Percentiles rank a stretch among this genome's conserved stretches.
Evolutionary conservation across 2,888 invertebrate species (phyloP).

Genomic region (Drosophila paranaensis): DNA sequence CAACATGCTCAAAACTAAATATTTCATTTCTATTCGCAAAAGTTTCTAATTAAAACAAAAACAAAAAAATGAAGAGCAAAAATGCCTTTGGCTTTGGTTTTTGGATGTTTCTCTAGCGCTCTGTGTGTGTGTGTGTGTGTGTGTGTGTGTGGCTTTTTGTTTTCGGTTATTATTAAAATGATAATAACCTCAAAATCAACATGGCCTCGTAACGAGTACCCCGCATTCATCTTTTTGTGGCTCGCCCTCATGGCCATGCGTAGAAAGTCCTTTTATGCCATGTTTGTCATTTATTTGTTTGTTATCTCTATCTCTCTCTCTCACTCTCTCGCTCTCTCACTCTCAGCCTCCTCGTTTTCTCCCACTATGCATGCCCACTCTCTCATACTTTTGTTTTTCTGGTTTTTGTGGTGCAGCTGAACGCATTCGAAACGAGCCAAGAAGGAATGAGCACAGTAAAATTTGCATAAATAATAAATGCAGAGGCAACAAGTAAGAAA

Average conservation of each 20-base stretch:
- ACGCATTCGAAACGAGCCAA: conserved; percentile 58
- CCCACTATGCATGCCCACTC: conserved; percentile 7
- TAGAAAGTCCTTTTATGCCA: conserved; percentile 73
- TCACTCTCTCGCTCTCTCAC: not conserved
- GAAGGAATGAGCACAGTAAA: conserved; percentile 40
- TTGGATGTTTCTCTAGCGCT: not conserved
- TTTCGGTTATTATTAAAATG: conserved; percentile 77
- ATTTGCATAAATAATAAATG: conserved; percentile 78
- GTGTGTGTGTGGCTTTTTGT: conserved; percentile 51
- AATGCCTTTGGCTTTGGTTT: conserved; percentile 48
- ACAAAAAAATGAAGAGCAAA: conserved; percentile 18
- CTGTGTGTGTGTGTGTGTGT: not conserved
- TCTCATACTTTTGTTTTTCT: conserved; percentile 21
- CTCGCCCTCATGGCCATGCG: conserved; percentile 60
- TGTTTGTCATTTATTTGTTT: conserved; percentile 78
- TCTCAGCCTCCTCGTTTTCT: not conserved
- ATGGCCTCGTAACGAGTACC: conserved; percentile 49
- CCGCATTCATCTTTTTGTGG: conserved; percentile 19
- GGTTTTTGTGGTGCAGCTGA: conserved; percentile 35
- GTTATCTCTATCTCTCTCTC: conserved; percentile 26
- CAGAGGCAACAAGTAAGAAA: too few relatives aligned
- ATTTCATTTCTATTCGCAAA: conserved; percentile 63
- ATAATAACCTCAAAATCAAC: conserved; percentile 74
- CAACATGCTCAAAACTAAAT: conserved; percentile 27
- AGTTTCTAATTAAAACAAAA: conserved; percentile 69